phyloP scores from a whole-genome alignment of 2,113 vertebrate genomes.

The Sinocyclocheilus maitianheensis region DNA sequence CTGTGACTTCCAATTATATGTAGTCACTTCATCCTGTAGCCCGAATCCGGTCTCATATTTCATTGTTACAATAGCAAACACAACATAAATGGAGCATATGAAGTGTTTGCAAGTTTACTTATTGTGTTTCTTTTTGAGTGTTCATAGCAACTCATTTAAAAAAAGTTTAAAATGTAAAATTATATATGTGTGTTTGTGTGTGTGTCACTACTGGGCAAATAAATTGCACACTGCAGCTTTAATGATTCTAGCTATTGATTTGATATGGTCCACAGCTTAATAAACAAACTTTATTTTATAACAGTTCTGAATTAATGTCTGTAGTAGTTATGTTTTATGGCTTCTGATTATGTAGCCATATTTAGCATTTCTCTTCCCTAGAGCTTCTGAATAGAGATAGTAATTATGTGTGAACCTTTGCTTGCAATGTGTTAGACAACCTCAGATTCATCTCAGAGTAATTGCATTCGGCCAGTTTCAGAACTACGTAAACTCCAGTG shows the following conservation, averaged over 20 bases:
- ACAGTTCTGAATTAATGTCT: background rate
- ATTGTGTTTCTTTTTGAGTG: too few species aligned
- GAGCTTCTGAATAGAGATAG: slow-evolving; percentile 2
- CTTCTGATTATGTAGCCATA: slow-evolving; percentile 10
- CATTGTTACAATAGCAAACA: slow-evolving; percentile 45
- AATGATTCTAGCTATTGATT: background rate
- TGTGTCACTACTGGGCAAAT: background rate
- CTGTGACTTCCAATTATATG: slow-evolving; percentile 58
- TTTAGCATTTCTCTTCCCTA: background rate
- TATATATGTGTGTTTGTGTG: background rate
- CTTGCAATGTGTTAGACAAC: background rate
- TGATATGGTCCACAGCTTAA: background rate
- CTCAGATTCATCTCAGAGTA: slow-evolving; percentile 24
- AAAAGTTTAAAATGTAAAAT: too few species aligned
- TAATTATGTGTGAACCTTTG: background rate
- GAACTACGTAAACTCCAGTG: slow-evolving; percentile 23
- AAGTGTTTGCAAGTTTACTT: too few species aligned
- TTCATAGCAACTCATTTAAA: too few species aligned
- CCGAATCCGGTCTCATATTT: slow-evolving; percentile 4
- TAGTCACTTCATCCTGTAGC: slow-evolving; percentile 34
- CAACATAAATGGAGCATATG: background rate
- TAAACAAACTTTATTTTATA: background rate
- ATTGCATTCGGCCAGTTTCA: slow-evolving; percentile 34
- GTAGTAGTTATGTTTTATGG: slow-evolving; percentile 19
- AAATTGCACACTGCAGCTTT: background rate